Base-by-base conservation (phyloP, 2,797 vertebrate species). In the Denticeps clupeoides region DNA sequence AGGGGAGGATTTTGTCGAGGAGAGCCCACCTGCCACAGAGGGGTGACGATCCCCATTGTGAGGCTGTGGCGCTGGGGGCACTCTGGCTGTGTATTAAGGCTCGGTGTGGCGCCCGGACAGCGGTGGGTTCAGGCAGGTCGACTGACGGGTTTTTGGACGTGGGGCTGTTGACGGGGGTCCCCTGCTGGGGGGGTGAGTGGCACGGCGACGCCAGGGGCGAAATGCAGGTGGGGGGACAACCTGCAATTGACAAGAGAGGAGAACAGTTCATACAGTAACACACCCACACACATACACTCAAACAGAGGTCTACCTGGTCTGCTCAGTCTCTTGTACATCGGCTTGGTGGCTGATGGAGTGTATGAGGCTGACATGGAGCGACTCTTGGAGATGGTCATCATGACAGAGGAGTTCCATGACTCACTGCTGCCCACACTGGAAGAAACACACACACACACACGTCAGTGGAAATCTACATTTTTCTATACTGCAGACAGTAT, bases 21-120 rank as follows among this genome's bases (percentile, higher is more conserved):
- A n/a, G n/a, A n/a, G n/a, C n/a, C n/a, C n/a, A 97, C 93, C 91
- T 93, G 82, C 80, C 82, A 51, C 93, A 97, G 61, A 91, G 68
- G 15, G 82, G 55, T 4, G 87, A 73, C 5, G 84, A 73, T 22
- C 68, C 69, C 65, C 75, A 82, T 23, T 77, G 69, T 37, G 83
- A 75, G 45, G 85, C 83, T 42, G 85, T 83, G 43, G 90, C 77
- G 62, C 72, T 79, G 0, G 91, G 90, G 19, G 88, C 87, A 5
- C 91, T 97, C 78, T 88, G 87, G 56, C 89, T 93, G 82, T 76
- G 85, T 69, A 76, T 89, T 82, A 68, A 82, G 70, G 72, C 79
- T 78, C 77, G 79, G 71, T 84, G 81, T 51, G 67, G 75, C 59
- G 70, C 71, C 64, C n/a, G n/a, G 45, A 75, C 72, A 0, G 65